phyloP scores from a whole-genome alignment of 2,888 invertebrate genomes.

The Eristalis tenax region DNA sequence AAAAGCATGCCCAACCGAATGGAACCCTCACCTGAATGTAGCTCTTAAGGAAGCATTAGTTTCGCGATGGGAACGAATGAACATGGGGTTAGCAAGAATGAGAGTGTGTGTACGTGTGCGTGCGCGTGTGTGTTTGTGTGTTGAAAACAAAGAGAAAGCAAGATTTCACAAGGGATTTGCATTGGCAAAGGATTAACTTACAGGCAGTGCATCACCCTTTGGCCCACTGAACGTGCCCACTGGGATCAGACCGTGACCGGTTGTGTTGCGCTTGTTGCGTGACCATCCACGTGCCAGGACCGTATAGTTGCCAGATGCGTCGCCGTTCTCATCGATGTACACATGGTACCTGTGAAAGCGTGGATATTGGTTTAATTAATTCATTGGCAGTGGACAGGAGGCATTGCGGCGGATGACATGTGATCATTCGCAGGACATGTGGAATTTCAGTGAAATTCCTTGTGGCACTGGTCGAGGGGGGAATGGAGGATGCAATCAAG shows the following conservation, averaged over 20 bases:
- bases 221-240: conserved; percentile 87
- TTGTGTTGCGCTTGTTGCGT: conserved; percentile 77
- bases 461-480: background rate
- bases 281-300: conserved; percentile 85
- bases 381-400: background rate
- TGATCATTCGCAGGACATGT: background rate
- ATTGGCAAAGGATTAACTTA: conserved; percentile 82
- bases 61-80: background rate
- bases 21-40: conserved; percentile 70
- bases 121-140: background rate
- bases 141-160: background rate
- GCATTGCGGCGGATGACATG: background rate
- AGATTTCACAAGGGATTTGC: background rate
- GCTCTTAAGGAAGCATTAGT: conserved; percentile 65
- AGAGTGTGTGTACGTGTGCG: background rate
- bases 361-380: conserved; percentile 25
- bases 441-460: background rate
- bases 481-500: background rate
- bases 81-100: conserved; percentile 9
- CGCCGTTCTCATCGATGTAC: conserved; percentile 95
- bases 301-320: conserved; percentile 97
- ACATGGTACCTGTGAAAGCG: conserved; percentile 88
- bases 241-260: conserved; percentile 88
- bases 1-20: conserved; percentile 4
- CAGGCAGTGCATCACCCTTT: conserved; percentile 86